phyloP scores from a whole-genome alignment of 2,797 vertebrate genomes.

The Helicolenus hilgendorfi region DNA sequence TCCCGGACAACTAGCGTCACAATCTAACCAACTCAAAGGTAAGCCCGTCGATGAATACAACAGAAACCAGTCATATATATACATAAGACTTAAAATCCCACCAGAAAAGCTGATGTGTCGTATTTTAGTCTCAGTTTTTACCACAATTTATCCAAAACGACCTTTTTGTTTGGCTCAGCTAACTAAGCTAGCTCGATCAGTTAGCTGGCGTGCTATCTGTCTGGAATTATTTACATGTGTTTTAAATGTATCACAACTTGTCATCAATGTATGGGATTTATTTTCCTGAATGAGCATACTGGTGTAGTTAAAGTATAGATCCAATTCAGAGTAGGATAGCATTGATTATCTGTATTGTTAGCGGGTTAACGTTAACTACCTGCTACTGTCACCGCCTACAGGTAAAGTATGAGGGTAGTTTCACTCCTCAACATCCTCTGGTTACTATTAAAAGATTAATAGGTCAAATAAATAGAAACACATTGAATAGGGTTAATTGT shows the following conservation, averaged over 20 bases:
- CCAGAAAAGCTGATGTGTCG: fast-evolving
- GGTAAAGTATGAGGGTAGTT: not conserved
- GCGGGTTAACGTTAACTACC: conserved; percentile 63
- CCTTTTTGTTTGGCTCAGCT: conserved; percentile 71
- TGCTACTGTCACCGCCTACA: conserved; percentile 51
- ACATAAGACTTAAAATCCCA: not conserved
- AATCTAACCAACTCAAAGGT: conserved; percentile 69
- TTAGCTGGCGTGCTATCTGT: conserved; percentile 46
- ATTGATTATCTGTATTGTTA: conserved; percentile 36
- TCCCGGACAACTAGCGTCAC: conserved; percentile 58
- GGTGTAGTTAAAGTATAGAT: not conserved
- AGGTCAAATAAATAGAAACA: not conserved
- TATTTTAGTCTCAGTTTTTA: not conserved
- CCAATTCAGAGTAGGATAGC: not conserved
- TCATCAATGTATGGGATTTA: not conserved
- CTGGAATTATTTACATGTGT: conserved; percentile 23
- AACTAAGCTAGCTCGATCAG: conserved; percentile 20
- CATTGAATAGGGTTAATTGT: not conserved
- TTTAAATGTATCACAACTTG: not conserved
- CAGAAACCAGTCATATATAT: fast-evolving
- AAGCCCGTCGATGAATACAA: conserved; percentile 22
- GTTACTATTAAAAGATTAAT: not conserved
- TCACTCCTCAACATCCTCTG: not conserved
- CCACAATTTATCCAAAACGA: conserved; percentile 3
- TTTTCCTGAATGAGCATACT: fast-evolving